Evolutionary conservation across 2,113 vertebrate species (phyloP), one percentile per base, ranked within the genome.

Genomic region (Phylloscopus trochiloides): DNA sequence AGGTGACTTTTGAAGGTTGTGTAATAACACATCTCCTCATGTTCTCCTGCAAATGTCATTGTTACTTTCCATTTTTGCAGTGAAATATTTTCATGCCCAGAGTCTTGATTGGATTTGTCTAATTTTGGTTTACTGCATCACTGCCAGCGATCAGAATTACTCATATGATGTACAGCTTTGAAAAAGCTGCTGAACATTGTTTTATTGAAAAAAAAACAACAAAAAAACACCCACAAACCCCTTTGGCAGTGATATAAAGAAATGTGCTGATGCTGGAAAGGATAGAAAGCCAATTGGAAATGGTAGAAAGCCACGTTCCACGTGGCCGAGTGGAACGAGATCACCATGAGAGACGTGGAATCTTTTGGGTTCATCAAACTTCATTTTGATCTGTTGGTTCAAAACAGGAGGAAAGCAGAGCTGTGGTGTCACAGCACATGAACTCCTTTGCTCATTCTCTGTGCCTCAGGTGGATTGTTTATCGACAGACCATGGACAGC

Each of bases 381-480:
- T 54, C 17, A 13, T 86, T 84, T 75, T 12, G 17, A 2, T 26
- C 8, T n/a, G 4, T 28, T 13, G 15, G 1, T 14, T 79, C 6
- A 3, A 51, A 72, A 17, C 1, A 18, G 50, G 55, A n/a, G 22
- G 29, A 10, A 10, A 55, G 9, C 15, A 61, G 57, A 7, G 5
- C 5, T 42, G 6, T 4, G 7, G 2, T 42, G 31, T 36, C 12
- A 2, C 17, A n/a, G 34, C 28, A 9, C 3, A 2, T 21, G 55
- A 47, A 17, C 14, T 48, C 8, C 20, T 71, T 12, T 17, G 21
- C 32, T 4, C 15, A 2, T 42, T 74, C 22, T 34, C 34, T 93
- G 40, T 66, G 34, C 0, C 91, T 67, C 48, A 99, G 99, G 97
- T 99, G 99, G 99, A 96, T 99, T 71, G 97, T 99, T 40, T 99